A percentile compares a stretch with the other conserved stretches of the same genome.
phyloP scores from a whole-genome alignment of 1,140 invertebrate genomes.

The Drosophila aff. region DNA sequence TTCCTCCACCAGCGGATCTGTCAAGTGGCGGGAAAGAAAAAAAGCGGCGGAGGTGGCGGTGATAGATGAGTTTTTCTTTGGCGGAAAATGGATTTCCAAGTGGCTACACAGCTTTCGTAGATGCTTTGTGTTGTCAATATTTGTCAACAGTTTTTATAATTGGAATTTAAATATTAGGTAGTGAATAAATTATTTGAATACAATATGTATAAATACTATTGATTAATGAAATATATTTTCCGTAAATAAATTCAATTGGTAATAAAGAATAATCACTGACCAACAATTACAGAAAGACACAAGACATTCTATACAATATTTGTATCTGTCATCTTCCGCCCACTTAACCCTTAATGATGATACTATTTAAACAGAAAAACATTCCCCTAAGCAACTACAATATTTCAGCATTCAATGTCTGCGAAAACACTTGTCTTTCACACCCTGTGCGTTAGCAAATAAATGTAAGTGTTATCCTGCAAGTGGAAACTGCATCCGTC shows the following conservation, averaged over 20 bases:
- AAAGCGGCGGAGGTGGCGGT: constrained; percentile 7
- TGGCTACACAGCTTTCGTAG: constrained; percentile 2
- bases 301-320: not conserved
- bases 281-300: not conserved
- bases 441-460: constrained; percentile 35
- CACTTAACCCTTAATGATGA: not conserved
- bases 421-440: constrained; percentile 12
- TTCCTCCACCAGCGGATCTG: constrained; percentile 50
- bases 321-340: not conserved
- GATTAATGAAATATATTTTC: not conserved
- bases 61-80: constrained; percentile 33
- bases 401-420: constrained; percentile 10
- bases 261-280: no score
- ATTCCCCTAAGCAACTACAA: not conserved
- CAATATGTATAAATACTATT: not conserved
- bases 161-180: not conserved
- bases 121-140: constrained; percentile 6
- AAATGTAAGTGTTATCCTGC: constrained; percentile 50
- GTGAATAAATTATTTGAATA: not conserved
- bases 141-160: not conserved
- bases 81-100: constrained; percentile 27
- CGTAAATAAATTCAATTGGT: no score
- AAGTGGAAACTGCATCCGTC: constrained; percentile 25
- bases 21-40: constrained; percentile 40
- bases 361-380: not conserved